These are phyloP conservation scores for Xiphorhynchus elegans DNA, from an alignment of 2,113 vertebrate genomes.

Conservation along the genomic window DNA sequence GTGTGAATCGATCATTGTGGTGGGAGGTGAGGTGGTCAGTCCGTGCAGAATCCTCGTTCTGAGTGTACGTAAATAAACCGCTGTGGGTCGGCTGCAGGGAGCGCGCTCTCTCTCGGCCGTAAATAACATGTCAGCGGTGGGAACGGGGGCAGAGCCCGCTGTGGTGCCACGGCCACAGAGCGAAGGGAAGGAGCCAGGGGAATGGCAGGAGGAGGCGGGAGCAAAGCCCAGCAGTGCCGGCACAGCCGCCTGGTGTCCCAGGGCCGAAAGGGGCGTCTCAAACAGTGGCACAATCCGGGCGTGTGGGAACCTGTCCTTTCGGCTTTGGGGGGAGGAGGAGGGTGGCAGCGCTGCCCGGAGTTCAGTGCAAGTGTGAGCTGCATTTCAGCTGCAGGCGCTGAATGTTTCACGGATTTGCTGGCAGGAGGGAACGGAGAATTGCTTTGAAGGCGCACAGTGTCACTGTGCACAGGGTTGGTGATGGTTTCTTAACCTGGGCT, in stretches of 20 bases:
- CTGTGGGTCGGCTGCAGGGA: neutral
- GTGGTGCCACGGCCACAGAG: accelerated
- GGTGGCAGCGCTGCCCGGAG: neutral
- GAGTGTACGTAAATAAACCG: accelerated
- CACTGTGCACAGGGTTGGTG: neutral
- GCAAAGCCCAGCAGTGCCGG: neutral
- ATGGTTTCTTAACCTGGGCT: accelerated
- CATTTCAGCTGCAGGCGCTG: accelerated
- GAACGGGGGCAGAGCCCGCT: neutral
- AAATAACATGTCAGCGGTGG: accelerated
- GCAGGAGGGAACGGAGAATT: neutral
- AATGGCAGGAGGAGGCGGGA: too few relatives aligned
- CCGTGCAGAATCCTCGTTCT: accelerated
- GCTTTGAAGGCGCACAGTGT: neutral
- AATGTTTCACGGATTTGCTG: neutral
- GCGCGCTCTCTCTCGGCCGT: accelerated
- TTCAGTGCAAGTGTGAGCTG: accelerated
- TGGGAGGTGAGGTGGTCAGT: neutral
- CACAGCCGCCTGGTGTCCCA: neutral
- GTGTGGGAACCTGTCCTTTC: neutral
- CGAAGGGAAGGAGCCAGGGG: accelerated
- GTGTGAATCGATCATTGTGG: accelerated
- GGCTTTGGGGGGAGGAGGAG: neutral
- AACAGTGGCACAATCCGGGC: neutral
- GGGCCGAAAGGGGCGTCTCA: neutral